These are phyloP conservation scores for Osmoderma eremita DNA, from an alignment of 2,888 invertebrate species.

Conservation along the genomic window DNA sequence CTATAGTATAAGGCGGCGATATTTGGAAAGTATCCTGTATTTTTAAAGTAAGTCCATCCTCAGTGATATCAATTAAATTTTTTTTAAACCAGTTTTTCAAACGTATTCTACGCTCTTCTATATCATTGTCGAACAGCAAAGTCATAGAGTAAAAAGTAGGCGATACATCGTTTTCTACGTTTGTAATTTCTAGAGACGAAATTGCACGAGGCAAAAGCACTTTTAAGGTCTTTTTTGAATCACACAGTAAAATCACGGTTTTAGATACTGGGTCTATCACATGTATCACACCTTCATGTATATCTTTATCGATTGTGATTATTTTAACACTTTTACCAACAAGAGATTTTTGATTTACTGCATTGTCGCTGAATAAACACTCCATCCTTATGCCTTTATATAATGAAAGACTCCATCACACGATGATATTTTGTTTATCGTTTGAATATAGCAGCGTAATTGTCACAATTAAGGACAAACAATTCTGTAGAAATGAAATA, in stretches of 20 bases:
- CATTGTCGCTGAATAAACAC: conserved; percentile 17
- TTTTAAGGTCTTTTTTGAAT: conserved; percentile 39
- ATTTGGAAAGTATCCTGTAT: conserved; percentile 59
- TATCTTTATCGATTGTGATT: conserved; percentile 52
- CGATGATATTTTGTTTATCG: background rate
- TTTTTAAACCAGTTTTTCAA: conserved; percentile 59
- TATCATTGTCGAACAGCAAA: conserved; percentile 24
- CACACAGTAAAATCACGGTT: conserved; percentile 55
- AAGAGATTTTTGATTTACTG: conserved; percentile 51
- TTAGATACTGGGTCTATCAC: conserved; percentile 59
- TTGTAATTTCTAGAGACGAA: conserved; percentile 50
- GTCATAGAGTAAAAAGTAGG: conserved; percentile 23
- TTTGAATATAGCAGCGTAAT: background rate
- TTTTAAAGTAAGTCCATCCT: conserved; percentile 57
- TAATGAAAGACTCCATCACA: background rate
- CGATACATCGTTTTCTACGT: conserved; percentile 46
- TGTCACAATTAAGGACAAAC: background rate
- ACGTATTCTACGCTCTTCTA: conserved; percentile 38
- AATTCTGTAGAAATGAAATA: background rate
- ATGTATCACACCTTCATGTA: conserved; percentile 54
- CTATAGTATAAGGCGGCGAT: conserved; percentile 59
- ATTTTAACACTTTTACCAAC: conserved; percentile 56
- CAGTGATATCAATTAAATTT: conserved; percentile 58
- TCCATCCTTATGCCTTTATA: conserved; percentile 20
- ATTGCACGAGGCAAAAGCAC: conserved; percentile 53